Percentiles rank a stretch among this genome's conserved stretches.
Evolutionary conservation across 2,888 invertebrate species (phyloP).

Genomic region (Nomada hirtipes): DNA sequence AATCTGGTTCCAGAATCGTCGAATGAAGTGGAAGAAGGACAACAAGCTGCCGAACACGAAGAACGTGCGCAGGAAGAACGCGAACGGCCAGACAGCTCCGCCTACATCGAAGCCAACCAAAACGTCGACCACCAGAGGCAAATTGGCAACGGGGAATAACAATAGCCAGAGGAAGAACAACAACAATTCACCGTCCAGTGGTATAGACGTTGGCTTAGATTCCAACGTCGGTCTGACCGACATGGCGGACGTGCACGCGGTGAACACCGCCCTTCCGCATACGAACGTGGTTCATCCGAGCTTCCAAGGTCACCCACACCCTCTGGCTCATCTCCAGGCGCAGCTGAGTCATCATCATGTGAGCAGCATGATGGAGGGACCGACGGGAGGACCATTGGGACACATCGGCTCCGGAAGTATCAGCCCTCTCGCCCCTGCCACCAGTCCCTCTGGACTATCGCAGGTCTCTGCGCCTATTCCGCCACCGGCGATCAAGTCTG

Average conservation of each 20-base stretch:
- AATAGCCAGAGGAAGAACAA: slow-evolving; percentile 89
- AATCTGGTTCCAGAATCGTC: slow-evolving; percentile 94
- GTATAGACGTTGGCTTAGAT: slow-evolving; percentile 80
- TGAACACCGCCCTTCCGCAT: slow-evolving; percentile 75
- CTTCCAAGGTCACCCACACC: slow-evolving; percentile 82
- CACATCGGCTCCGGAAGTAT: slow-evolving; percentile 82
- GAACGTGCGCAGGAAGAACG: slow-evolving; percentile 88
- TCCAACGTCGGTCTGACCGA: slow-evolving; percentile 78
- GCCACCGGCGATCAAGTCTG: slow-evolving; percentile 90
- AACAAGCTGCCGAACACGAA: slow-evolving; percentile 95
- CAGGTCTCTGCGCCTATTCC: slow-evolving; percentile 71
- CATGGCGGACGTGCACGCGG: slow-evolving; percentile 79
- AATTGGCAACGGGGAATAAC: slow-evolving; percentile 83
- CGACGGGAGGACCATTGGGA: slow-evolving; percentile 74
- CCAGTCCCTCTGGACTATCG: slow-evolving; percentile 79
- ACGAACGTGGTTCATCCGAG: slow-evolving; percentile 75
- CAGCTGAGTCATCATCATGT: slow-evolving; percentile 83
- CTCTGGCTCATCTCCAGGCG: slow-evolving; percentile 84
- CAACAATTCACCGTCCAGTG: slow-evolving; percentile 83
- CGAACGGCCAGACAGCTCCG: slow-evolving; percentile 82
- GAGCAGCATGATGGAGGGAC: slow-evolving; percentile 82
- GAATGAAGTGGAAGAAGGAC: slow-evolving; percentile 95
- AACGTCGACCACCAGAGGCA: slow-evolving; percentile 63
- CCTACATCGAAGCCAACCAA: slow-evolving; percentile 75
- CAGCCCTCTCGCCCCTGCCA: slow-evolving; percentile 82